Percentiles rank a stretch among this genome's conserved stretches.
phyloP scores from a whole-genome alignment of 2,888 invertebrate species.

The Odontomyia ornata region DNA sequence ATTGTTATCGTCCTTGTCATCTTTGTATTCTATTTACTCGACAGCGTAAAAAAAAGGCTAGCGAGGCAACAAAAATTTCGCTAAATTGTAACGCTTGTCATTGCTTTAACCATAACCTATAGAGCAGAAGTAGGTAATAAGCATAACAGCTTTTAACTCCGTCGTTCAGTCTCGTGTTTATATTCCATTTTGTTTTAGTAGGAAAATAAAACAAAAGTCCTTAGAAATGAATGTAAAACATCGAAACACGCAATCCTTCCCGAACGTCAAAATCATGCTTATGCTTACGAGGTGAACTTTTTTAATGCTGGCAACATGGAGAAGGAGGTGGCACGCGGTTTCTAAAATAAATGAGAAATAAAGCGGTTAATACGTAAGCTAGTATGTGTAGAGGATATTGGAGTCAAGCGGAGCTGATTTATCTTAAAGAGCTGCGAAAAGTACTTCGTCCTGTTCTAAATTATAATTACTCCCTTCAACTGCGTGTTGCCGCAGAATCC shows the following conservation, averaged over 20 bases:
- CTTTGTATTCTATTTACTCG: background rate
- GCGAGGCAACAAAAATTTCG: background rate
- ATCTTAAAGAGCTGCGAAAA: no score
- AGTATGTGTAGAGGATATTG: no score
- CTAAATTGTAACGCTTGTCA: constrained; percentile 6
- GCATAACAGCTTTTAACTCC: constrained; percentile 27
- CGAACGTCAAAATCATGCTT: background rate
- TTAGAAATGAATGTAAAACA: background rate
- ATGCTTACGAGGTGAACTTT: no score
- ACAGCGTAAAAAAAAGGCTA: background rate
- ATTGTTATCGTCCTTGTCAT: background rate
- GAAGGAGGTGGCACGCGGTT: no score
- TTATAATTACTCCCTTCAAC: no score
- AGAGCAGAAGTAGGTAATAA: background rate
- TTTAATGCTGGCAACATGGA: no score
- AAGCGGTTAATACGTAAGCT: no score
- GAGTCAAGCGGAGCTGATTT: no score
- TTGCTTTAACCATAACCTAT: background rate
- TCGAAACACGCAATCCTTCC: constrained; percentile 18
- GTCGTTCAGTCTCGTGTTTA: constrained; percentile 32
- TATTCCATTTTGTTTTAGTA: constrained; percentile 30
- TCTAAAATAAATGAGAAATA: no score
- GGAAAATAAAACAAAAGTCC: constrained; percentile 29
- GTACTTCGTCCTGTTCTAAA: no score
- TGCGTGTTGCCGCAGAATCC: no score